Evolutionary conservation across 2,797 vertebrate species (phyloP).

Genomic region (Pitangus sulphuratus): DNA sequence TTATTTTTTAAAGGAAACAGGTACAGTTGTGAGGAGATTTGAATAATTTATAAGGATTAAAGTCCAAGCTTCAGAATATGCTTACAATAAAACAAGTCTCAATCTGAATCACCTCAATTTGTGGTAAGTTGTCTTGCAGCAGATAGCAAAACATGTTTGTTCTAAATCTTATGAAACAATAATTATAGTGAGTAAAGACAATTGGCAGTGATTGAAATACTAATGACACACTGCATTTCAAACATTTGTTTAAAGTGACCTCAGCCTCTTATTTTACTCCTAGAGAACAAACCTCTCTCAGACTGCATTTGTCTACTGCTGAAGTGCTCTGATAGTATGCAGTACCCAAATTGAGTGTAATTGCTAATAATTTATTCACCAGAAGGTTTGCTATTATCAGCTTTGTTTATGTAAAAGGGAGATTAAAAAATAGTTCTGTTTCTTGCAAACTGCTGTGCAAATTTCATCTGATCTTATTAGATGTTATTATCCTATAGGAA

Average conservation of each 20-base stretch:
- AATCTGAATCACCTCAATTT: slow-evolving; percentile 32
- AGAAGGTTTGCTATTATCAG: slow-evolving; percentile 39
- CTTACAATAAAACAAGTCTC: background rate
- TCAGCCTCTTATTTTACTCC: slow-evolving; percentile 55
- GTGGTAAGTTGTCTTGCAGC: slow-evolving; percentile 11
- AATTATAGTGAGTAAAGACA: slow-evolving; percentile 67
- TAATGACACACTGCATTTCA: slow-evolving; percentile 45
- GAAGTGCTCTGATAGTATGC: background rate
- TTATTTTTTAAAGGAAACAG: background rate
- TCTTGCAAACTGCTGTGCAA: slow-evolving; percentile 59
- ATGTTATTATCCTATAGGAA: background rate
- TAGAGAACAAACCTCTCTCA: slow-evolving; percentile 44
- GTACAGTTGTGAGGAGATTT: background rate
- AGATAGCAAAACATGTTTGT: slow-evolving; percentile 29
- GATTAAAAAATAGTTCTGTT: slow-evolving; percentile 55
- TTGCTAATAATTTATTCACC: slow-evolving; percentile 58
- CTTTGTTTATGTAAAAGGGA: slow-evolving; percentile 52
- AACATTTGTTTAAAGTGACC: slow-evolving; percentile 31
- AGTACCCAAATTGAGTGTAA: slow-evolving; percentile 52
- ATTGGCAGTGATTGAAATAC: slow-evolving; percentile 53
- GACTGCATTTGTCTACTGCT: slow-evolving; percentile 32
- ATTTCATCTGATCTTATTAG: slow-evolving; percentile 52
- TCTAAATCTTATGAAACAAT: slow-evolving; percentile 45
- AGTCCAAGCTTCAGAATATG: background rate
- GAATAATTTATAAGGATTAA: background rate